A percentile compares a stretch with the other conserved stretches of the same genome.
These are phyloP conservation scores for Hybognathus amarus DNA, from an alignment of 2,797 vertebrate genomes.

Conservation along the genomic window DNA sequence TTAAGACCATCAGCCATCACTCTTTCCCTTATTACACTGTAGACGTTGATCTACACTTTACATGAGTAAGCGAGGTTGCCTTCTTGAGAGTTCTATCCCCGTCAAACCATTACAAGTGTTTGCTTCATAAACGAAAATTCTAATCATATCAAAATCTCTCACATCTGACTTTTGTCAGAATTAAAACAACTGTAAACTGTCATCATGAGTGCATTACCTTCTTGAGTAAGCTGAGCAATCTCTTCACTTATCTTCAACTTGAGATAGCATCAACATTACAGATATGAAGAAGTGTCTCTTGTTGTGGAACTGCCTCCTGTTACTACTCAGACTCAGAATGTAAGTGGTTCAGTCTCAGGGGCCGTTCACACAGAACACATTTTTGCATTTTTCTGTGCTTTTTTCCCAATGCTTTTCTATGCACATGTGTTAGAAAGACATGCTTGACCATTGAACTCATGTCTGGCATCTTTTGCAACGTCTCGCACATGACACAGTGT, in stretches of 20 bases:
- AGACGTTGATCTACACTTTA: neutral
- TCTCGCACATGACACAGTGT: neutral
- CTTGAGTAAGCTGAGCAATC: neutral
- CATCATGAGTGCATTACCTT: neutral
- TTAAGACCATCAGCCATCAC: constrained; percentile 1
- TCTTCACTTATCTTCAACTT: constrained; percentile 3
- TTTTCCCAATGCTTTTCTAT: neutral
- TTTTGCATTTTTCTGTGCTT: neutral
- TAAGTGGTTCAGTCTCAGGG: constrained; percentile 57
- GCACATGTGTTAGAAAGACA: neutral
- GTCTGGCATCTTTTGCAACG: neutral
- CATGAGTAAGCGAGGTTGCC: neutral
- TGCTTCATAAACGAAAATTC: neutral
- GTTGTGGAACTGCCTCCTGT: constrained; percentile 31
- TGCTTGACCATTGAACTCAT: neutral
- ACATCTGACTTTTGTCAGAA: constrained; percentile 2
- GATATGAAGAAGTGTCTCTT: neutral
- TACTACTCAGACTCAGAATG: too few species aligned
- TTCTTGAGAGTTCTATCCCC: neutral
- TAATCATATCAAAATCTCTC: neutral
- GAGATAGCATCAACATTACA: constrained; percentile 15
- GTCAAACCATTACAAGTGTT: constrained; percentile 2
- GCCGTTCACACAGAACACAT: constrained; percentile 58
- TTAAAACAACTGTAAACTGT: neutral
- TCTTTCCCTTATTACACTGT: neutral